Base-by-base conservation (phyloP, 2,113 vertebrate genomes). In the Calidris pugnax region DNA sequence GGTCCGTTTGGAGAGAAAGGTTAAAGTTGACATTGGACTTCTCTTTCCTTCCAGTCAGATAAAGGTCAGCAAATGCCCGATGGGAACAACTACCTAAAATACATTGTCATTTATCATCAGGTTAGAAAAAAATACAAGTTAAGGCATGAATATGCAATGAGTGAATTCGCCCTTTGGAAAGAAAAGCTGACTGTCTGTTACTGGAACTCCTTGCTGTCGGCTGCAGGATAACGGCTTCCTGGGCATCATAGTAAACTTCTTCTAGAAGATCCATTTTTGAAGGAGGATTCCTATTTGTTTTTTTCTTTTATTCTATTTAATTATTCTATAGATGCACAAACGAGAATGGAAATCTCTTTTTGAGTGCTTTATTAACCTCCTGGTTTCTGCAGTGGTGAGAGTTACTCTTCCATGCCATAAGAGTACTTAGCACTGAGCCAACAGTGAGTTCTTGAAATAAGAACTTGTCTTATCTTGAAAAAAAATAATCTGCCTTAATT, bases 11-110 rank as follows among this genome's bases (percentile, higher is more conserved):
- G 45, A 64, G 26, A 62, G 71, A 96, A 96, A 96, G 91, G 89
- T 92, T 91, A 92, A 87, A 95, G 96, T 62, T 94, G 85, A 76
- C 76, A 39, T 20, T 75, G 74, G 74, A 39, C 45, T 97, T 96
- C 33, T 91, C 62, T 85, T 96, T 85, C 71, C 35, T 62, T 87
- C 47, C 50, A 27, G 63, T 89, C 87, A 78, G 59, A 35, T 57
- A 85, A 94, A 96, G 90, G 90, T 96, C 94, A 92, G 79, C 43
- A 90, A 87, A 71, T 51, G 63, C 85, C 76, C 83, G 81, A 0
- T 89, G 66, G 62, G 81, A 87, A 75, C 8, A 2, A 56, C 78
- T 84, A 23, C 59, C 79, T 89, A 67, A 95, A 92, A 67, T 72
- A 75, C 68, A 51, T 63, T 94, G 83, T 79, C 71, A 84, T 92